Base-by-base conservation (phyloP, 2,113 vertebrate genomes). In the Jaculus jaculus region DNA sequence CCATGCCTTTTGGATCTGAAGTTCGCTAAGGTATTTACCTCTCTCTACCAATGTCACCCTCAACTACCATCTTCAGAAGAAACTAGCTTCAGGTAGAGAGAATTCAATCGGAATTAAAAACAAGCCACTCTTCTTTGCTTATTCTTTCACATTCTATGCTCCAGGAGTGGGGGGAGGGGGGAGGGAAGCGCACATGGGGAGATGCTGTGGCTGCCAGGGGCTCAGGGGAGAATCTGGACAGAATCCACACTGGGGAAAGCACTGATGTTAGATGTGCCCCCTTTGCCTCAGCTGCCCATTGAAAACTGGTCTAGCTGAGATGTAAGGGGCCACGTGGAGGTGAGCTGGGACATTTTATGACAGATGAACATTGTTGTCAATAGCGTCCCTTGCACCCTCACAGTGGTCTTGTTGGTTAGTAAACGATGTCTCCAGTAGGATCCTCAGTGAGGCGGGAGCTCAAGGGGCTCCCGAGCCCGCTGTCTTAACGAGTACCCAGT, bases 11-110 rank as follows among this genome's bases (percentile, higher is more conserved):
- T 75, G 81, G 47, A 75, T 68, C 6, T 69, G n/a, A n/a, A 72
- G 28, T 87, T 90, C 63, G 30, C 61, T 79, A 61, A 89, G 77
- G 84, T n/a, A 91, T 37, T 47, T 81, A 89, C 58, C 30, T 66
- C 24, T 32, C 30, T 66, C 24, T 32, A 71, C 32, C 65, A 26
- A 37, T 7, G 4, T 37, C 60, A 69, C 39, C 28, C 32, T 79
- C 7, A 17, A 39, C 26, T 47, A 73, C 28, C 28, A 61, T 7
- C 12, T 34, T 63, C 39, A 42, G 75, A 84, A 88, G 24, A 73
- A 95, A 63, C 23, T 42, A 63, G 63, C 54, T 81, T 90, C 84
- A 0, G 0, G 47, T 60, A 21, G 42, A 68, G 89, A 37, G 28
- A 90, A 61, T 72, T 77, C 47, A 84, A n/a, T 66, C 7, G 80